Evolutionary conservation across 2,888 invertebrate genomes (phyloP).

Genomic region (Volucella bombylans): DNA sequence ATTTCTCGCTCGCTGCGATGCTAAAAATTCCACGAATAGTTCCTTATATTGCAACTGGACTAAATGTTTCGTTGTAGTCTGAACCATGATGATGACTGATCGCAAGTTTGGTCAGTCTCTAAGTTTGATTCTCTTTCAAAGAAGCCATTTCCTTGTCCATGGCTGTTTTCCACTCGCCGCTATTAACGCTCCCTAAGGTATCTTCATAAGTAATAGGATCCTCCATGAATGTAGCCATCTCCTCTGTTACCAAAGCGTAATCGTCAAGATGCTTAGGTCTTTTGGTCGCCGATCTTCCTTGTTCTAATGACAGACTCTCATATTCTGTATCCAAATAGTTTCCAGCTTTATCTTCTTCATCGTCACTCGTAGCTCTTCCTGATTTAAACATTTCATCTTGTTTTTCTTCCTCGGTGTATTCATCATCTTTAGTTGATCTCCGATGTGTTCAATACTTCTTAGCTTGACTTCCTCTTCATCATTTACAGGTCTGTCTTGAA

Average conservation of each 20-base stretch:
- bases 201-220: slow-evolving; percentile 25
- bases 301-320: background rate
- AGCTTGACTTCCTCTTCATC: no score
- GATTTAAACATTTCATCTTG: background rate
- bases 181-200: slow-evolving; percentile 63
- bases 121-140: slow-evolving; percentile 58
- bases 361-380: no score
- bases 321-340: background rate
- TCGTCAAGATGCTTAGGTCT: background rate
- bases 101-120: slow-evolving; percentile 71
- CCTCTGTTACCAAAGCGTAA: background rate
- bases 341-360: background rate
- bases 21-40: no score
- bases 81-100: no score
- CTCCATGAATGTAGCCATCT: background rate
- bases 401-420: background rate
- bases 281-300: background rate
- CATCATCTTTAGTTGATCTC: background rate
- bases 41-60: no score
- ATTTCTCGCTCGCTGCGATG: no score
- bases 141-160: slow-evolving; percentile 76
- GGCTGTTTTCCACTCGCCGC: slow-evolving; percentile 72
- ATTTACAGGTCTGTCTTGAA: no score
- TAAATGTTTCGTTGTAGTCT: no score
- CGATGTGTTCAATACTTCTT: no score